Percentiles rank a stretch among this genome's conserved stretches.
Conservation (phyloP, 2,888 invertebrate genomes). For the Danaus chrysippus region DNA sequence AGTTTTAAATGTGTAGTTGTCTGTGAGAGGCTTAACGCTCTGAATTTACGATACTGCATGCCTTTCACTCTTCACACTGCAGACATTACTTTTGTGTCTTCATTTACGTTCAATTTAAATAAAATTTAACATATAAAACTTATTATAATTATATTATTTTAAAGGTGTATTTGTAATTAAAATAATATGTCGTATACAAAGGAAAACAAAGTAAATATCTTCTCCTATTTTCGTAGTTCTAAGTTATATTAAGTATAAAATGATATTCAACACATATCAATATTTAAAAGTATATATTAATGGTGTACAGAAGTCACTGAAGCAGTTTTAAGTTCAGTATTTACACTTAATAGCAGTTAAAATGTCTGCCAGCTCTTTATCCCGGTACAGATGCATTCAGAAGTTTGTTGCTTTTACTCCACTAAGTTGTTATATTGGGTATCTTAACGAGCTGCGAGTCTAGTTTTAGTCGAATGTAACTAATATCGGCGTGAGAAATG, state of each 20-base stretch:
- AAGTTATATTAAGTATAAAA: too few species aligned
- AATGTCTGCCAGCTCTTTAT: constrained; percentile 23
- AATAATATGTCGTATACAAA: too few species aligned
- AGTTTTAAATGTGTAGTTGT: constrained; percentile 21
- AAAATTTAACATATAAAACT: background rate
- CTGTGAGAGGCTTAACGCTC: constrained; percentile 25
- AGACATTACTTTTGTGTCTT: constrained; percentile 22
- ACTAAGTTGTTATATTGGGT: constrained; percentile 32
- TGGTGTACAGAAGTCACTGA: constrained; percentile 14
- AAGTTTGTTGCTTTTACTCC: constrained; percentile 27
- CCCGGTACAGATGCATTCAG: constrained; percentile 29
- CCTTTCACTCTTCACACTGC: constrained; percentile 30
- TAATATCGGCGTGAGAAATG: constrained; percentile 25
- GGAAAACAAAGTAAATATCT: too few species aligned
- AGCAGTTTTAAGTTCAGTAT: constrained; percentile 32
- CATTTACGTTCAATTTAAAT: background rate
- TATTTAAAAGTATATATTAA: constrained; percentile 15
- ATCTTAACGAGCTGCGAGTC: constrained; percentile 29
- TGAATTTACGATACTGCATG: constrained; percentile 34
- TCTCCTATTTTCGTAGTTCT: too few species aligned
- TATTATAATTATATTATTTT: too few species aligned
- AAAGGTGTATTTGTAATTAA: too few species aligned
- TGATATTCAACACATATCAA: constrained; percentile 18
- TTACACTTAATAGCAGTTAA: constrained; percentile 34
- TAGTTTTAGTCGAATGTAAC: constrained; percentile 25